phyloP scores from a whole-genome alignment of 1,140 invertebrate genomes.

The Palaemon carinicauda region DNA sequence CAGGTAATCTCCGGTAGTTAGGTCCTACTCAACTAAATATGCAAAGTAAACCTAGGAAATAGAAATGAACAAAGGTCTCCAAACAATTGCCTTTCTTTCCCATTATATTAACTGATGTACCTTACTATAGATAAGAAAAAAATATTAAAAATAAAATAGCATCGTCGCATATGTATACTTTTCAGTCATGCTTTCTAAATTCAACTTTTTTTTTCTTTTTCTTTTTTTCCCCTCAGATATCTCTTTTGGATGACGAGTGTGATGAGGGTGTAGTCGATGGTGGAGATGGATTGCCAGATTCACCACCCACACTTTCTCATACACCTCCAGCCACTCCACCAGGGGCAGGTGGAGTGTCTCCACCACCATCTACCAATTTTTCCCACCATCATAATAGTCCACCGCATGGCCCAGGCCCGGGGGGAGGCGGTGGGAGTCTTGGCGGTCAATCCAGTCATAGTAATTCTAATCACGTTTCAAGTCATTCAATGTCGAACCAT shows the following conservation, averaged over 20 bases:
- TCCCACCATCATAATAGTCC: conserved; percentile 38
- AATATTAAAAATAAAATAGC: too few relatives aligned
- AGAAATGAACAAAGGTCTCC: too few relatives aligned
- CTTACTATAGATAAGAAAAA: too few relatives aligned
- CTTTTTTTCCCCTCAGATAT: neutral
- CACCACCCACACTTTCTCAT: conserved; percentile 29
- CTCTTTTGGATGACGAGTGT: conserved; percentile 45
- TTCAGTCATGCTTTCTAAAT: too few relatives aligned
- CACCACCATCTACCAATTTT: conserved; percentile 35
- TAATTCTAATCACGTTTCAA: neutral
- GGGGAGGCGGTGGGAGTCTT: conserved; percentile 34
- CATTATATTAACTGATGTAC: too few relatives aligned
- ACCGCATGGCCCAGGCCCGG: conserved; percentile 29
- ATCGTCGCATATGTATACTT: too few relatives aligned
- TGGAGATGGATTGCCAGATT: conserved; percentile 40
- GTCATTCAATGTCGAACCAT: neutral
- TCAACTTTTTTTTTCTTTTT: too few relatives aligned
- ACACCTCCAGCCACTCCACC: conserved; percentile 36
- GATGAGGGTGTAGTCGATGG: conserved; percentile 48
- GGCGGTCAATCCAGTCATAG: neutral
- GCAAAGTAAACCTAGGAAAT: too few relatives aligned
- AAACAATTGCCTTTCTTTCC: too few relatives aligned
- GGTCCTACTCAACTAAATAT: too few relatives aligned
- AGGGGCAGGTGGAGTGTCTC: conserved; percentile 24
- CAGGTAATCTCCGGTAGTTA: too few relatives aligned